phyloP scores from a whole-genome alignment of 2,797 vertebrate species.

The Schizothorax lantsangensis region DNA sequence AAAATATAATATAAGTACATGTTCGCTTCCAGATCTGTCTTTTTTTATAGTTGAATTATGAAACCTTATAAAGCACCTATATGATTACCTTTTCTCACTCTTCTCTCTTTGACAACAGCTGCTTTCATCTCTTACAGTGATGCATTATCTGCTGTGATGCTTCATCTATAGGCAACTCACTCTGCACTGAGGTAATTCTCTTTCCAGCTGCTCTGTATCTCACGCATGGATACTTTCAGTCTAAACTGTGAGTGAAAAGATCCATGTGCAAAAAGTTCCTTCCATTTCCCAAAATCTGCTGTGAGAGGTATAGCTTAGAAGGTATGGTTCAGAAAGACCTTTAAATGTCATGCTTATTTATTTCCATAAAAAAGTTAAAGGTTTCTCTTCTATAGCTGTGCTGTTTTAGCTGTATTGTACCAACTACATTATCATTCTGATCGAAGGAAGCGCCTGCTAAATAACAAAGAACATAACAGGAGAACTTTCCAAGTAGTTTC shows the following conservation, averaged over 20 bases:
- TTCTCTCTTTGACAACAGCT: constrained; percentile 6
- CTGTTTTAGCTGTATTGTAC: not conserved
- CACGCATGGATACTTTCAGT: constrained; percentile 30
- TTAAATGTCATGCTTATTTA: constrained; percentile 59
- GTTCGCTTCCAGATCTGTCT: not conserved
- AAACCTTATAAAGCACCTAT: not conserved
- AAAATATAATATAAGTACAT: not conserved
- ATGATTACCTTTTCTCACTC: not conserved
- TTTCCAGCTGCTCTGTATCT: constrained; percentile 29
- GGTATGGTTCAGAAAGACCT: constrained; percentile 39
- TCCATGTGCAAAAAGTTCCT: constrained; percentile 13
- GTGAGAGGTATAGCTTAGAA: constrained; percentile 11
- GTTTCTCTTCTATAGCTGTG: not conserved
- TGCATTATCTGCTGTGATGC: not conserved
- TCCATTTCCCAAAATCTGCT: constrained; percentile 20
- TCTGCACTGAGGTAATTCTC: constrained; percentile 9
- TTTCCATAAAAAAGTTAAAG: constrained; percentile 23
- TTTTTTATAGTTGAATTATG: not conserved
- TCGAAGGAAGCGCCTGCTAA: not conserved
- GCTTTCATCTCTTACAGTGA: not conserved
- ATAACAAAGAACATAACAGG: constrained; percentile 17
- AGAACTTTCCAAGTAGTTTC: constrained; percentile 47
- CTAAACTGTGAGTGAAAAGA: constrained; percentile 39
- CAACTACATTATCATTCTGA: constrained; percentile 5
- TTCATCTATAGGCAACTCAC: not conserved